These are phyloP conservation scores for Aplysina aerophoba DNA, from an alignment of 37 sponge, comb jelly and placozoan species.

Conservation along the genomic window DNA sequence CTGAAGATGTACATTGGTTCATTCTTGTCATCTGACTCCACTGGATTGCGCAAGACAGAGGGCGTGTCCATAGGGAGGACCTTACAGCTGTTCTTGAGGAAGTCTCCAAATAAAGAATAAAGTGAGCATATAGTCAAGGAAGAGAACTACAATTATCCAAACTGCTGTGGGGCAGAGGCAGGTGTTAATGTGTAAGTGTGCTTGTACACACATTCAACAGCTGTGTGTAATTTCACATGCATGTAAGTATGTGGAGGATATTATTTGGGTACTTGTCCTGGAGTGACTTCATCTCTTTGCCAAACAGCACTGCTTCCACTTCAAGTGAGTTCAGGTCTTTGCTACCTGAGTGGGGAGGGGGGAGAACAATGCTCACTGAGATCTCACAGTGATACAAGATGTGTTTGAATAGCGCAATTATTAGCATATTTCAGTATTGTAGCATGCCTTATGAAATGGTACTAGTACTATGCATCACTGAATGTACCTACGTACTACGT, in stretches of 20 bases:
- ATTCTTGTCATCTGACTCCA: constrained; percentile 22
- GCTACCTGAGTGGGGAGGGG: neutral
- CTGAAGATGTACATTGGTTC: constrained; percentile 30
- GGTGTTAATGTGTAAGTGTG: too few species aligned
- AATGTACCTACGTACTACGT: too few species aligned
- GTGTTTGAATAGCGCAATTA: too few species aligned
- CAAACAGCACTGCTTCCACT: constrained; percentile 16
- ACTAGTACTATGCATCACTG: too few species aligned
- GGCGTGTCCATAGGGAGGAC: neutral
- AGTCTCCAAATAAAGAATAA: neutral
- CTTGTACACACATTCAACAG: too few species aligned
- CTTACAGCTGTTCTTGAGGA: constrained; percentile 4
- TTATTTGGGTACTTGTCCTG: constrained; percentile 26
- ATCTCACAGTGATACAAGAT: too few species aligned
- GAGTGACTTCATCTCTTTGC: constrained; percentile 5
- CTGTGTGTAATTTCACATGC: neutral
- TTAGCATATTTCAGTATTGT: too few species aligned
- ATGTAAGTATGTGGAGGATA: constrained; percentile 17
- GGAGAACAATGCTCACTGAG: too few species aligned
- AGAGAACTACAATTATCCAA: neutral
- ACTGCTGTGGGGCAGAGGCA: neutral
- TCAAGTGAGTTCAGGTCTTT: neutral
- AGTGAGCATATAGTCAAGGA: constrained; percentile 17
- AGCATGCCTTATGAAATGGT: too few species aligned
- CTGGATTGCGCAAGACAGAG: constrained; percentile 15